phyloP scores from a whole-genome alignment of 1,140 invertebrate species.

The Brachionus angularis region DNA sequence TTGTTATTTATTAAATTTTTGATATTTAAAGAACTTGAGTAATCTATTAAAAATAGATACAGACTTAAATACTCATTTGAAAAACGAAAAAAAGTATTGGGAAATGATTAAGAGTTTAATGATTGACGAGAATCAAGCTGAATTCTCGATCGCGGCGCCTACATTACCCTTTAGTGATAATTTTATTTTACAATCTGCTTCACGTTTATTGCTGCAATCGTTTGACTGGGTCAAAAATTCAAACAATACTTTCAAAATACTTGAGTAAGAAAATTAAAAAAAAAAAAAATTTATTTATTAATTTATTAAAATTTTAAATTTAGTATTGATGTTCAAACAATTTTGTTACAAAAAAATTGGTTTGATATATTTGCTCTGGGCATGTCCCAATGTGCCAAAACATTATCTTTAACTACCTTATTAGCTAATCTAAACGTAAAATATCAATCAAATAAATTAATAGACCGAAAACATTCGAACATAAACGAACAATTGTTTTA shows the following conservation, averaged over 20 bases:
- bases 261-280: slow-evolving; percentile 23
- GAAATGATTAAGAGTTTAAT: slow-evolving; percentile 17
- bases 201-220: slow-evolving; percentile 29
- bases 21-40: slow-evolving; percentile 17
- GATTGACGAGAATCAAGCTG: background rate
- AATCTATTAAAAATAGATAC: background rate
- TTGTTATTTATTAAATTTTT: background rate
- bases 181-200: slow-evolving; percentile 42
- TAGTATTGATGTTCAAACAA: slow-evolving; percentile 37
- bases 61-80: slow-evolving; percentile 6
- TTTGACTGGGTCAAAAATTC: slow-evolving; percentile 43
- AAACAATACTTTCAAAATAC: slow-evolving; percentile 35
- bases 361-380: slow-evolving; percentile 33
- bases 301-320: background rate
- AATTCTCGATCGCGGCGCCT: slow-evolving; percentile 21
- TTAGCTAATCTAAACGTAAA: slow-evolving; percentile 33
- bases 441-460: slow-evolving; percentile 24
- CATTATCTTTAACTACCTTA: slow-evolving; percentile 21
- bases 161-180: slow-evolving; percentile 35
- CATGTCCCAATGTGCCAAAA: slow-evolving; percentile 24
- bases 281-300: background rate
- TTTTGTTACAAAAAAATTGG: slow-evolving; percentile 44
- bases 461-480: slow-evolving; percentile 23
- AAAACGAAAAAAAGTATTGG: slow-evolving; percentile 33
- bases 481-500: slow-evolving; percentile 39